Percentiles rank a stretch among this genome's conserved stretches.
Evolutionary conservation across 2,113 vertebrate species (phyloP).

Genomic region (Micronycteris hirsuta): DNA sequence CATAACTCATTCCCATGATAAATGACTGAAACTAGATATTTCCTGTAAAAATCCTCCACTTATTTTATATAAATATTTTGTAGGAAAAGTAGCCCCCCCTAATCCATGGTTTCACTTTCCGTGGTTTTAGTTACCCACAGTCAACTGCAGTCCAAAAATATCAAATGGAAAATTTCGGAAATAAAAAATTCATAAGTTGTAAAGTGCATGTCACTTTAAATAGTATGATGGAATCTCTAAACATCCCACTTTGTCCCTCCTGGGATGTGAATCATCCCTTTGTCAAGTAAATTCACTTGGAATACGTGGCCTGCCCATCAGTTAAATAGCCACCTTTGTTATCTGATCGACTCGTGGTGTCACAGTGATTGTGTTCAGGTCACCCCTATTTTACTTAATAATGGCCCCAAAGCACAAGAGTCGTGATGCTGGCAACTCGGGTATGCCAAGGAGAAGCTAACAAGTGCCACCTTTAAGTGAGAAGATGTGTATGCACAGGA

Average conservation of each 20-base stretch:
- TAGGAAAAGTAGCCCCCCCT: background rate
- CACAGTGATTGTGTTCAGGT: too few relatives aligned
- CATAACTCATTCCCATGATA: background rate
- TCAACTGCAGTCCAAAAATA: too few relatives aligned
- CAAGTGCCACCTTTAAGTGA: background rate
- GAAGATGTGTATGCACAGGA: background rate
- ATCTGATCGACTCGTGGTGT: background rate
- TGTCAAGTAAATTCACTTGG: too few relatives aligned
- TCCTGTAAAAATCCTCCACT: background rate
- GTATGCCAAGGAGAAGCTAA: background rate
- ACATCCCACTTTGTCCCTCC: background rate
- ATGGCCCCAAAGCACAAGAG: too few relatives aligned
- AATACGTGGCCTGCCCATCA: background rate
- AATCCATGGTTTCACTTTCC: background rate
- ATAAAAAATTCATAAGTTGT: too few relatives aligned
- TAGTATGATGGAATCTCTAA: background rate
- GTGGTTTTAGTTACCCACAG: too few relatives aligned
- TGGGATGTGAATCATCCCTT: background rate
- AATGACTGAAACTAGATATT: constrained; percentile 15
- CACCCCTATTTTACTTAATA: too few relatives aligned
- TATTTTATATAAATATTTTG: background rate
- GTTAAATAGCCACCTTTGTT: background rate
- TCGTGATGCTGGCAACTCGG: background rate
- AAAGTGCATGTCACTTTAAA: too few relatives aligned
- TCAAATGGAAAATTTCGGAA: too few relatives aligned